These are phyloP conservation scores for Molothrus ater DNA, from an alignment of 2,797 vertebrate species.

Conservation along the genomic window DNA sequence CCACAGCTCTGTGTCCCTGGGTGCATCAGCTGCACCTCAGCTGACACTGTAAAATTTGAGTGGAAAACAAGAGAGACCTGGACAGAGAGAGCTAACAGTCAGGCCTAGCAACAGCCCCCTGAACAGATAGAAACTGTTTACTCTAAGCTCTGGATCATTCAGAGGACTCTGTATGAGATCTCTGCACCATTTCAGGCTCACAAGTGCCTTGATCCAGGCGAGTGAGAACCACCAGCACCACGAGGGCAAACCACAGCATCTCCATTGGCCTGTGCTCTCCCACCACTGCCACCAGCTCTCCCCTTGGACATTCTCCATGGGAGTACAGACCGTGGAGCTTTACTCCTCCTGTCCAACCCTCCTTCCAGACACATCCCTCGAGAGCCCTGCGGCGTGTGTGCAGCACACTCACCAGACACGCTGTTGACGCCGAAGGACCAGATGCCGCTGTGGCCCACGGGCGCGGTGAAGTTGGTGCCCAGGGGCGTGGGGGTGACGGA, in stretches of 20 bases:
- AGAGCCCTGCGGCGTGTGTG: rapidly evolving
- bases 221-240: not conserved
- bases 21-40: not conserved
- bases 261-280: rapidly evolving
- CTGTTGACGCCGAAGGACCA: conserved; percentile 98
- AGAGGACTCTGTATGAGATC: not conserved
- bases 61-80: not conserved
- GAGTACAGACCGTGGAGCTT: not conserved
- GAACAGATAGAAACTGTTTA: not conserved
- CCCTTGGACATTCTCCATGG: rapidly evolving
- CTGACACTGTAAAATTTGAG: not conserved
- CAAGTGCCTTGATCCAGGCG: not conserved
- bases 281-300: not conserved
- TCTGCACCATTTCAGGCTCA: not conserved
- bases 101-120: not conserved
- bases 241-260: rapidly evolving
- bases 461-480: conserved; percentile 92
- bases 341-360: not conserved
- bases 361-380: not conserved
- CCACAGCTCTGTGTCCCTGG: not conserved
- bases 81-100: not conserved
- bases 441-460: conserved; percentile 96
- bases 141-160: not conserved
- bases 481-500: conserved; percentile 89
- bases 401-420: conserved; percentile 82